Percentiles rank a stretch among this genome's conserved stretches.
Evolutionary conservation across 1,140 invertebrate genomes (phyloP).

Genomic region (Pemphigus obesinymphae): DNA sequence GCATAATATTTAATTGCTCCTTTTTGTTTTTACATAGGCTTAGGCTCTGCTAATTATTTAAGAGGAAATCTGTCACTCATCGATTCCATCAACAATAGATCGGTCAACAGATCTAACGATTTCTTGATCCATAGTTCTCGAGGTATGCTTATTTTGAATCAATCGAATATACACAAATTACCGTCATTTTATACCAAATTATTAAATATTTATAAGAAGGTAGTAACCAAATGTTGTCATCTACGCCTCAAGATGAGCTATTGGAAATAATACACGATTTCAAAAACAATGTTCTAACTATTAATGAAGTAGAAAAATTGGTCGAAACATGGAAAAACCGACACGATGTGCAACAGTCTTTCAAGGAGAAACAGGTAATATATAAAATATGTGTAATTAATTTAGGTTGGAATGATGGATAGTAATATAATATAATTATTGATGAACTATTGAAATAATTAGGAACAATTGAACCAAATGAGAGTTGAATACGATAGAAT

Average conservation of each 20-base stretch:
- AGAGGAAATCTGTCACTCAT: background rate
- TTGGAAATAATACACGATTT: constrained; percentile 83
- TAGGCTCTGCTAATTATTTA: constrained; percentile 7
- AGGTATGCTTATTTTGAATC: background rate
- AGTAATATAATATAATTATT: too few species aligned
- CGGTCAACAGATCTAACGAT: background rate
- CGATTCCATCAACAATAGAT: background rate
- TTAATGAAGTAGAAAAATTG: constrained; percentile 74
- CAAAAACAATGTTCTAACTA: constrained; percentile 81
- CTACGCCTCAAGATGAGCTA: constrained; percentile 63
- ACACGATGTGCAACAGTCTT: constrained; percentile 77
- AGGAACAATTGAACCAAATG: constrained; percentile 70
- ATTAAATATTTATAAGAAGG: background rate
- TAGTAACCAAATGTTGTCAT: constrained; percentile 16
- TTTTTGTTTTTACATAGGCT: background rate
- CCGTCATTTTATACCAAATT: background rate
- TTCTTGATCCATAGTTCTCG: background rate
- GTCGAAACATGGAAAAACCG: constrained; percentile 79
- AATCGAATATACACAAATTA: background rate
- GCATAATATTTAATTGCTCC: background rate
- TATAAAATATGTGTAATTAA: background rate
- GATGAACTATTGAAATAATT: background rate
- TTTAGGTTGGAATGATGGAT: background rate
- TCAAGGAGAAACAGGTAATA: constrained; percentile 68
- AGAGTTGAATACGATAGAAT: constrained; percentile 74